phyloP scores from a whole-genome alignment of 2,113 vertebrate genomes.

The Motacilla tschutschensis region DNA sequence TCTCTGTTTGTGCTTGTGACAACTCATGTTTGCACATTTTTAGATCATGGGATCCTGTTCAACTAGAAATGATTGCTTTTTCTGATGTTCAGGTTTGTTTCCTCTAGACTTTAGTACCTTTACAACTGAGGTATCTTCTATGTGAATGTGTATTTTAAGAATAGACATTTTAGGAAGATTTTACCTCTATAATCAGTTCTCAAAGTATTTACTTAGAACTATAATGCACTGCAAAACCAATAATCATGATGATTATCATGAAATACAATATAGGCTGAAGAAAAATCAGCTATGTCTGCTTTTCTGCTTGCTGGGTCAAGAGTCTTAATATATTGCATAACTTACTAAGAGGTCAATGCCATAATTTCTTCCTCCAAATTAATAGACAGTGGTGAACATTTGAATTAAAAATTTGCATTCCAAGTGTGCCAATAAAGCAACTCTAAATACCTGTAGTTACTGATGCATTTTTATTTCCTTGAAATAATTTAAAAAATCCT shows the following conservation, averaged over 20 bases:
- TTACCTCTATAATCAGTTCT: not conserved
- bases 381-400: not conserved
- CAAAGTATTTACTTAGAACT: not conserved
- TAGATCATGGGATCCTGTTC: not conserved
- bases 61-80: not conserved
- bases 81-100: not conserved
- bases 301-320: not conserved
- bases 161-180: not conserved
- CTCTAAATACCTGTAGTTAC: not conserved
- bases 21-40: not conserved
- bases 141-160: not conserved
- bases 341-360: not conserved
- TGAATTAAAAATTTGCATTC: not conserved
- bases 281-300: not conserved
- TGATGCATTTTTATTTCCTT: not conserved
- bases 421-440: not conserved
- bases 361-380: not conserved
- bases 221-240: not conserved
- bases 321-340: not conserved
- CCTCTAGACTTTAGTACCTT: not conserved
- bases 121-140: not conserved
- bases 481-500: not conserved
- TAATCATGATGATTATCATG: not conserved
- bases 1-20: not conserved
- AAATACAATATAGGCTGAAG: not conserved